Base-by-base conservation (phyloP, 1,140 invertebrate genomes). In the Brachionus manjavacas region DNA sequence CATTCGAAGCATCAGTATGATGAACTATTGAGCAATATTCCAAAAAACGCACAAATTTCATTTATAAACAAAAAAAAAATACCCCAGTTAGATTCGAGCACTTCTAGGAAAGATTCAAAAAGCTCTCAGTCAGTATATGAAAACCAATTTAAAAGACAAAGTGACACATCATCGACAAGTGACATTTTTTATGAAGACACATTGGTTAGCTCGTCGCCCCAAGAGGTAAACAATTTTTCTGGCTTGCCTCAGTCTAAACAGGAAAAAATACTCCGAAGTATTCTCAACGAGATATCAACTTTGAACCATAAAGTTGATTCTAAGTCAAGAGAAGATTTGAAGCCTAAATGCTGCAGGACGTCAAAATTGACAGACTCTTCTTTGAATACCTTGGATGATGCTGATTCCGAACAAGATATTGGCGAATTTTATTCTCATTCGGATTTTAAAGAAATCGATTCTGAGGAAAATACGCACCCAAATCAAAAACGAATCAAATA, bases 211-310 rank as follows among this genome's bases (percentile, higher is more conserved):
- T 60, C 52, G 4, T 20, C 52, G 4, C 52, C 52, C 9, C 52
- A 70, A 12, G 46, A 49, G 41, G 28, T 25, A 20, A 76, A 46
- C 46, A 76, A 76, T 49, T 76, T 76, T n/a, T 76, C 72, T 43
- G 20, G 11, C 23, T 28, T 49, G 25, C 25, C 72, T 14, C 16
- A 76, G 12, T 46, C 41, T 4, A 49, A 76, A 49, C 72, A 76
- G 28, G 72, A 76, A 76, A 76, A 76, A 49, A 49, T 76, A 8
- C 23, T 76, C 2, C 20, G 41, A 76, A 76, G 41, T 76, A 49
- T 76, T n/a, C 25, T 76, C 9, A 46, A 76, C 14, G 43, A 76
- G 28, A 72, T 72, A 16, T 41, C 68, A 9, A 16, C 16, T 76
- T 46, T 49, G 9, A 49, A 76, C 41, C 25, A 20, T 6, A 20